phyloP scores from a whole-genome alignment of 2,113 vertebrate species.

The Onychorhynchus coronatus region DNA sequence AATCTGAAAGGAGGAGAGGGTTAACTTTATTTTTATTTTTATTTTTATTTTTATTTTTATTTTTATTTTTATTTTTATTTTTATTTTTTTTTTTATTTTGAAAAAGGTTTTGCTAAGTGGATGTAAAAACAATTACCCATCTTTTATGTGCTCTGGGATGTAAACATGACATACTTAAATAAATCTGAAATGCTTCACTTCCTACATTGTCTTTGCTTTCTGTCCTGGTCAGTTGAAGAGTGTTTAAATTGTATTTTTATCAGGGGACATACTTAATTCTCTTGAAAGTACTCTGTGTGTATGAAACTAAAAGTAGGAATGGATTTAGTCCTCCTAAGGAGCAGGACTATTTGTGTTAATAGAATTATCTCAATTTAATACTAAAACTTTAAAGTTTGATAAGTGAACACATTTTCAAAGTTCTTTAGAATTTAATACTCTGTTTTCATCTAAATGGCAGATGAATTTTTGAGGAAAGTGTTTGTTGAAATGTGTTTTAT shows the following conservation, averaged over 20 bases:
- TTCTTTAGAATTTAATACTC: background rate
- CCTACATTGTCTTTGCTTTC: background rate
- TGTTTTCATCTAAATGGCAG: background rate
- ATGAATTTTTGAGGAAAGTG: background rate
- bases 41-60: background rate
- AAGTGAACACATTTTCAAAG: background rate
- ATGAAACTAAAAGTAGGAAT: background rate
- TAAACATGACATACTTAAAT: background rate
- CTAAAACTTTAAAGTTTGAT: background rate
- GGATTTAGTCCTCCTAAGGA: background rate
- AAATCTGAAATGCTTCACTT: background rate
- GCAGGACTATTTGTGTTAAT: background rate
- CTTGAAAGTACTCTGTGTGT: background rate
- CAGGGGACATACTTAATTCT: background rate
- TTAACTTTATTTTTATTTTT: background rate
- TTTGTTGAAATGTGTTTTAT: background rate
- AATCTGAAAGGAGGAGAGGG: background rate
- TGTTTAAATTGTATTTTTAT: background rate
- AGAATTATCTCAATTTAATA: background rate
- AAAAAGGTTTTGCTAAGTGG: background rate
- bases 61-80: background rate
- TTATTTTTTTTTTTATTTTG: background rate
- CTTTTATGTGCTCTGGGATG: background rate
- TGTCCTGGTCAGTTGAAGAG: background rate
- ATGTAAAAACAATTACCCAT: background rate